These are phyloP conservation scores for Eilema depressum DNA, from an alignment of 2,888 invertebrate genomes.

Conservation along the genomic window DNA sequence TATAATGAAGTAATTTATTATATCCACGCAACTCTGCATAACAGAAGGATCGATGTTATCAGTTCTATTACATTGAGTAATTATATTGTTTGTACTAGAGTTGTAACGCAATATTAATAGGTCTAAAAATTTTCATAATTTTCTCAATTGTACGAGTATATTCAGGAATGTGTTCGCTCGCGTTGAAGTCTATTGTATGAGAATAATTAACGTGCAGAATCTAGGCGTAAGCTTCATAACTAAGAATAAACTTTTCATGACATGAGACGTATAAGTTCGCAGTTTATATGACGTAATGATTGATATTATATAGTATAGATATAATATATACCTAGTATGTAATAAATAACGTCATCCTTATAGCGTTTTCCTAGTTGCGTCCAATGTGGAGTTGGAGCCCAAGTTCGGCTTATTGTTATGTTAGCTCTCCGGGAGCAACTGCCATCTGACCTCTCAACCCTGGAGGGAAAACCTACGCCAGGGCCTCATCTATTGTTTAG, in stretches of 20 bases:
- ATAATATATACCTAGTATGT: too few species aligned
- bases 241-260: background rate
- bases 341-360: too few species aligned
- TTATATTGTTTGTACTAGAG: slow-evolving; percentile 12
- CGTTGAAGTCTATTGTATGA: slow-evolving; percentile 77
- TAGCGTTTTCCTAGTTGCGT: too few species aligned
- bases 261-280: background rate
- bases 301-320: too few species aligned
- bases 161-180: slow-evolving; percentile 21
- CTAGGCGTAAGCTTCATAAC: background rate
- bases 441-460: too few species aligned
- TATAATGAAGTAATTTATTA: slow-evolving; percentile 20
- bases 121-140: background rate
- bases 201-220: background rate
- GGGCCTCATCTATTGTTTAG: too few species aligned
- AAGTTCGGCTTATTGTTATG: too few species aligned
- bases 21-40: too few species aligned
- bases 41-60: slow-evolving; percentile 14
- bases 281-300: background rate
- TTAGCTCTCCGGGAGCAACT: too few species aligned
- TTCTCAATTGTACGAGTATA: background rate
- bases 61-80: slow-evolving; percentile 17
- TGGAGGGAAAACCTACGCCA: too few species aligned
- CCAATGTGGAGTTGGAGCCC: too few species aligned
- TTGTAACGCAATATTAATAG: background rate